Percentiles rank a stretch among this genome's conserved stretches.
phyloP scores from a whole-genome alignment of 2,888 invertebrate genomes.

The Megamerina dolium region DNA sequence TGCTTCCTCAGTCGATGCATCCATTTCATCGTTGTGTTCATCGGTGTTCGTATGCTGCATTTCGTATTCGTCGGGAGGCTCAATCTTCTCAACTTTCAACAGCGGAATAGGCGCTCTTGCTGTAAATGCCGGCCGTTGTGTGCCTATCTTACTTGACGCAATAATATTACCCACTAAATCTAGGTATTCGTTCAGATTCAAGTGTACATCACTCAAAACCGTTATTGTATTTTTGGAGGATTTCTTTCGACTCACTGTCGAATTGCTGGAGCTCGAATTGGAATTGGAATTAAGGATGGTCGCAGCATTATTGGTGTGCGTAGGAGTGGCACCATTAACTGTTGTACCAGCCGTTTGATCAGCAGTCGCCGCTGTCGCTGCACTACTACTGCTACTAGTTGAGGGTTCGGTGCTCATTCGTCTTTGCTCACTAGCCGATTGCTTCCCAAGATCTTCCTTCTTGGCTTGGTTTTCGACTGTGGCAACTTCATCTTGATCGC shows the following conservation, averaged over 20 bases:
- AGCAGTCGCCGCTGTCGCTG: neutral
- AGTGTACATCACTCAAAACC: conserved; percentile 48
- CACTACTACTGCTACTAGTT: conserved; percentile 4
- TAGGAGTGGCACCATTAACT: conserved; percentile 2
- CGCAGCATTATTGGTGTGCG: conserved; percentile 1
- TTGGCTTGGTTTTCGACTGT: conserved; percentile 12
- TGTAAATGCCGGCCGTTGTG: conserved; percentile 29
- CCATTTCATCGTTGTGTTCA: neutral
- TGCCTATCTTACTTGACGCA: conserved; percentile 42
- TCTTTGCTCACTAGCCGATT: neutral
- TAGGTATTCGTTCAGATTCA: conserved; percentile 47
- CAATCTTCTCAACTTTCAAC: conserved; percentile 43
- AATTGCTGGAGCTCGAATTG: conserved; percentile 7
- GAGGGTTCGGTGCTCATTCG: conserved; percentile 10
- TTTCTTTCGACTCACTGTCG: conserved; percentile 20
- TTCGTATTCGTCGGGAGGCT: conserved; percentile 43
- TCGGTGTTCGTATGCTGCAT: neutral
- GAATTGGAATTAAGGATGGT: conserved; percentile 17
- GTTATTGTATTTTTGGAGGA: conserved; percentile 41
- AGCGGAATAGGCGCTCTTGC: conserved; percentile 35
- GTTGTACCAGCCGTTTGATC: neutral
- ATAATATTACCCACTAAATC: conserved; percentile 47
- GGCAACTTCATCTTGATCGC: conserved; percentile 14
- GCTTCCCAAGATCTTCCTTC: conserved; percentile 12
- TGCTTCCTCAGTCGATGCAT: neutral